Conservation (phyloP, 2,113 vertebrate genomes). For the Serinus canaria region DNA sequence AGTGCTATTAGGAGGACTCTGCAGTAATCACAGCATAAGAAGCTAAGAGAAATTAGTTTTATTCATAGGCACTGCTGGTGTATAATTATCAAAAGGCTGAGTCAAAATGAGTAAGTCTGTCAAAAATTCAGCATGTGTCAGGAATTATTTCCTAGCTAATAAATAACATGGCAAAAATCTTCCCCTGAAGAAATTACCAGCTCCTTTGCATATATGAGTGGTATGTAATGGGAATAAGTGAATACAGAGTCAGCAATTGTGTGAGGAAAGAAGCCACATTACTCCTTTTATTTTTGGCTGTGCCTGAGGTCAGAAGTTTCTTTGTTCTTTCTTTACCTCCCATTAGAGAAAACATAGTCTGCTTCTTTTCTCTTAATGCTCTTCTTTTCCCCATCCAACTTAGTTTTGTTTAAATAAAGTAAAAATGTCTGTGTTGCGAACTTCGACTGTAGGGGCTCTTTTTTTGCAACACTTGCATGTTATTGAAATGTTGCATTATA, state of each 20-base stretch:
- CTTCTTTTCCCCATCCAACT: background rate
- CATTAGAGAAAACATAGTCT: slow-evolving; percentile 33
- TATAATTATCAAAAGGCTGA: slow-evolving; percentile 49
- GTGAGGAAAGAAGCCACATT: background rate
- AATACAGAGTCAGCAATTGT: slow-evolving; percentile 26
- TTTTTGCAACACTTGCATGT: slow-evolving; percentile 11
- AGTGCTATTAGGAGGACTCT: background rate
- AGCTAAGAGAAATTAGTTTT: slow-evolving; percentile 34
- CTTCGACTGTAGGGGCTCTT: background rate
- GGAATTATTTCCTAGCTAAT: slow-evolving; percentile 17
- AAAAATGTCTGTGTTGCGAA: background rate
- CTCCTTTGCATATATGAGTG: background rate
- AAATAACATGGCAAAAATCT: slow-evolving; percentile 26
- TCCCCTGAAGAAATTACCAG: slow-evolving; percentile 37
- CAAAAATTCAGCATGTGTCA: slow-evolving; percentile 13
- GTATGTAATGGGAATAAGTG: background rate
- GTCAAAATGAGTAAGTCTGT: slow-evolving; percentile 17
- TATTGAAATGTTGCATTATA: slow-evolving; percentile 27
- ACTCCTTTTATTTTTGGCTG: slow-evolving; percentile 47
- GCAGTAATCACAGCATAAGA: slow-evolving; percentile 3
- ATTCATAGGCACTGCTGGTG: slow-evolving; percentile 31
- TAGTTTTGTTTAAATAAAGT: background rate
- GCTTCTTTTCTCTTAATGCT: background rate
- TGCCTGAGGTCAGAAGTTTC: slow-evolving; percentile 47
- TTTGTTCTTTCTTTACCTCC: slow-evolving; percentile 53